Conservation (phyloP, 2,888 invertebrate species). For the Cerceris rybyensis region DNA sequence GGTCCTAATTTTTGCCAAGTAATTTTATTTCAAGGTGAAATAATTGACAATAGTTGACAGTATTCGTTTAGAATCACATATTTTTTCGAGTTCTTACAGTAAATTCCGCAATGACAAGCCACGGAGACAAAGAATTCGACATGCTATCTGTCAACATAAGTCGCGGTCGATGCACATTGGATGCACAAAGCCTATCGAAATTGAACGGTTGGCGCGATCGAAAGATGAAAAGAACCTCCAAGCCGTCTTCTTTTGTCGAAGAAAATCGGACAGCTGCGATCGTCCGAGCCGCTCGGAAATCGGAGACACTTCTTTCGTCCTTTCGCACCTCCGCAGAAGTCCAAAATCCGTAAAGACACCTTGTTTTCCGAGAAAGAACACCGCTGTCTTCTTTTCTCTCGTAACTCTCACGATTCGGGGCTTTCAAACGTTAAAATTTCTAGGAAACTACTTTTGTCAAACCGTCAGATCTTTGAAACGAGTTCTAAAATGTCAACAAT, state of each 20-base stretch:
- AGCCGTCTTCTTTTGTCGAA: constrained; percentile 44
- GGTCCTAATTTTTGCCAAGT: too few species aligned
- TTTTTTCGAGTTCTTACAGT: neutral
- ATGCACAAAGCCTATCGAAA: constrained; percentile 49
- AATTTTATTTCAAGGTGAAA: too few species aligned
- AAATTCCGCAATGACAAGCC: neutral
- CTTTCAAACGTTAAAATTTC: neutral
- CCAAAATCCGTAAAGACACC: constrained; percentile 44
- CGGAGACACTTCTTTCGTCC: constrained; percentile 42
- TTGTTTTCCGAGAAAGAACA: constrained; percentile 13
- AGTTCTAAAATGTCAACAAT: too few species aligned
- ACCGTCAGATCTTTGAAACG: too few species aligned
- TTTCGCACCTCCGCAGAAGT: constrained; percentile 52
- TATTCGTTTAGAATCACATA: too few species aligned
- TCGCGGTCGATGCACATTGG: constrained; percentile 10
- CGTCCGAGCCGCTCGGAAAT: constrained; percentile 45
- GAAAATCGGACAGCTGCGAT: constrained; percentile 71
- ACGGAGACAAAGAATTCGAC: neutral
- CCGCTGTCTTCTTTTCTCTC: neutral
- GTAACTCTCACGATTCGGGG: neutral
- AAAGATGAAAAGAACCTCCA: constrained; percentile 41
- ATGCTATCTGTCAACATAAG: neutral
- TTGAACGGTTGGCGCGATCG: constrained; percentile 46
- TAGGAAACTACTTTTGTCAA: too few species aligned
- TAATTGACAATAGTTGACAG: too few species aligned